Evolutionary conservation across 2,113 vertebrate genomes (phyloP), one percentile per base, ranked within the genome.

Genomic region (Chascanopsetta lugubris): DNA sequence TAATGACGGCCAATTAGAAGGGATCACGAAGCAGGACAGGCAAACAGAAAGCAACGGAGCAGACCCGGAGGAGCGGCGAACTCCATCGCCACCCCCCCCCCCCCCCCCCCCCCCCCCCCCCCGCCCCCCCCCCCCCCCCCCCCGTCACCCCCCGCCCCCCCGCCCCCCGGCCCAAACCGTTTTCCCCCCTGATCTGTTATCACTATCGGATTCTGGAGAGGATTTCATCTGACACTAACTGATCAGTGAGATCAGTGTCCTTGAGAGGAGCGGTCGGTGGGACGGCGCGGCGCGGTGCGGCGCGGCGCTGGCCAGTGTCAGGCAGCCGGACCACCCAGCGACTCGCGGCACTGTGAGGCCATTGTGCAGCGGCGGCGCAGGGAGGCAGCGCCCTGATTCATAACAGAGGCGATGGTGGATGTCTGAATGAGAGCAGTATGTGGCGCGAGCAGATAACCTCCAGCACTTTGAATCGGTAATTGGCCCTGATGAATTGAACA

Each of bases 1-100:
- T 92, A 93, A 92, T 93, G 86, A 87, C 29, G 72, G 84, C 86
- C 81, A 88, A 91, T 92, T 92, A 92, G 77, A 85, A 77, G 77
- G 88, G 90, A 89, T 92, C 91, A 92, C 85, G 74, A 83, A 91
- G 87, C 89, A 90, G 86, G 88, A 90, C 87, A 53, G 75, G 80
- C 89, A 88, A 89, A 89, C 88, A 86, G 54, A 77, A 50, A 75
- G 72, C 56, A 66, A 24, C 67, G 75, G 72, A 72, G 66, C 76
- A 25, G 77, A 77, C 77, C 73, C 34, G 11, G 50, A 53, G 29
- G 72, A 61, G 69, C 62, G 66, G 69, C 63, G 15, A 1, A 63
- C 54, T 43, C 55, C 22, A 42, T 45, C 9, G 22, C 65, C 49
- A n/a, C n/a, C n/a, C n/a, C n/a, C n/a, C n/a, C n/a, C n/a, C n/a